Evolutionary conservation across 2,797 vertebrate species (phyloP).

Genomic region (Phataginus tetradactyla): DNA sequence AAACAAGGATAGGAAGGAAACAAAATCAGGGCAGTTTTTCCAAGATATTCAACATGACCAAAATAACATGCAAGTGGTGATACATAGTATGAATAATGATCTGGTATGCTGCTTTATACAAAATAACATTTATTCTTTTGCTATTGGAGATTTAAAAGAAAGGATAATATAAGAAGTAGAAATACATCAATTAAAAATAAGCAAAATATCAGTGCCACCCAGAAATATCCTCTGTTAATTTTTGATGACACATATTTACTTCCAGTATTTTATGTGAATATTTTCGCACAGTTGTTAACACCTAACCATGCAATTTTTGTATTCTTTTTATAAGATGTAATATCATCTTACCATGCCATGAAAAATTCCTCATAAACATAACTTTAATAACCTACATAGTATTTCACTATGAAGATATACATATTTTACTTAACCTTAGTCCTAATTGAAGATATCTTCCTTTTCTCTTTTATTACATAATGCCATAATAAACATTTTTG

Average conservation of each 20-base stretch:
- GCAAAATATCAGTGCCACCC: neutral
- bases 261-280: conserved; percentile 8
- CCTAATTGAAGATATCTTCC: neutral
- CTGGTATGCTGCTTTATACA: neutral
- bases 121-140: neutral
- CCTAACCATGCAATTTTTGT: neutral
- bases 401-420: neutral
- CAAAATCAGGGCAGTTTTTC: conserved; percentile 10
- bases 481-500: neutral
- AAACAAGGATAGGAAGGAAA: conserved; percentile 1
- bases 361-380: conserved; percentile 2
- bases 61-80: neutral
- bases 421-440: neutral
- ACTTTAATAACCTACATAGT: neutral
- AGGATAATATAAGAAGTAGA: conserved; percentile 9
- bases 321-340: neutral
- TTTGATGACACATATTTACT: conserved; percentile 16
- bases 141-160: conserved; percentile 24
- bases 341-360: neutral
- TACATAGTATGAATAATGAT: neutral
- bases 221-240: neutral
- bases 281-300: neutral
- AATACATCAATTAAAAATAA: conserved; percentile 7
- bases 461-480: neutral
- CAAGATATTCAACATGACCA: neutral